Conservation (phyloP, 2,113 vertebrate genomes). For the Sander lucioperca region DNA sequence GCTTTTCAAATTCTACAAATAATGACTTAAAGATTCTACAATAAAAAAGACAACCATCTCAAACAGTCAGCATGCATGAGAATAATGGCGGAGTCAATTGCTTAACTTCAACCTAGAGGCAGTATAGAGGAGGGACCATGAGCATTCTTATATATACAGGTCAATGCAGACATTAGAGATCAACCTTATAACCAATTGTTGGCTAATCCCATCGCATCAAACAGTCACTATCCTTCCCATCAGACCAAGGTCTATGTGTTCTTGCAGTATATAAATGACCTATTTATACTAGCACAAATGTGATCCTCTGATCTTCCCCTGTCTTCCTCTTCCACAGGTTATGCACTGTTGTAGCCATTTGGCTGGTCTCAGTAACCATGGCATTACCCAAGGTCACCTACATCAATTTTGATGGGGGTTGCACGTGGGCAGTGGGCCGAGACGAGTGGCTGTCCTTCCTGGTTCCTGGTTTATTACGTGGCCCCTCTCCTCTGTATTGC, state of each 20-base stretch:
- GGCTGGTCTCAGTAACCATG: slow-evolving; percentile 77
- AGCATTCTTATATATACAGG: background rate
- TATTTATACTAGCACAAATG: background rate
- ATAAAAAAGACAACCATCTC: background rate
- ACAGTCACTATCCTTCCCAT: background rate
- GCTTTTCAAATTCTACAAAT: background rate
- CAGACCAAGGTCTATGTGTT: background rate
- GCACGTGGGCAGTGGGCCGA: slow-evolving; percentile 72
- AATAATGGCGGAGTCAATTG: background rate
- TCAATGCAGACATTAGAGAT: background rate
- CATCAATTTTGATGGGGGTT: slow-evolving; percentile 73
- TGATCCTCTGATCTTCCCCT: background rate
- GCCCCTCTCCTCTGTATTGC: slow-evolving; percentile 76
- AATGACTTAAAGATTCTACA: background rate
- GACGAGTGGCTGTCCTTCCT: slow-evolving; percentile 79
- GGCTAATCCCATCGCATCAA: background rate
- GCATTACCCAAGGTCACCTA: slow-evolving; percentile 80
- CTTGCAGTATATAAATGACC: background rate
- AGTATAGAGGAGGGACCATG: background rate
- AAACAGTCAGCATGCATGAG: background rate
- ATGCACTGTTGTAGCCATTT: slow-evolving; percentile 66
- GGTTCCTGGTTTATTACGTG: slow-evolving; percentile 79
- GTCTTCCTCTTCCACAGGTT: slow-evolving; percentile 48
- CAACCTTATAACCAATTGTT: background rate
- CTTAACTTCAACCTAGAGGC: background rate